Evolutionary conservation across 2,797 vertebrate genomes (phyloP), one percentile per base, ranked within the genome.

Genomic region (Ciconia nigra): DNA sequence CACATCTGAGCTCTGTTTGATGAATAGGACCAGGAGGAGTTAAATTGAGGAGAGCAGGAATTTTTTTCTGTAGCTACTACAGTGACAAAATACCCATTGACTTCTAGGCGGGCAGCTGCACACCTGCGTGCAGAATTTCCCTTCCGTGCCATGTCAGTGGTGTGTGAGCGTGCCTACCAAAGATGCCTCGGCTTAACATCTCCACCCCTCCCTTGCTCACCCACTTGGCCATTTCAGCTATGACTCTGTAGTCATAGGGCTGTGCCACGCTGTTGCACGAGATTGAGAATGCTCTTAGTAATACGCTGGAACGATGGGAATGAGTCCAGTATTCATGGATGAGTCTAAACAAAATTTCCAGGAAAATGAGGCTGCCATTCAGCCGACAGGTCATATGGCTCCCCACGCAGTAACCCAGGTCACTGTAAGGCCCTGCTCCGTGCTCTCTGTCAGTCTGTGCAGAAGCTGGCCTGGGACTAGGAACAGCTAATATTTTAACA

Each of bases 281-380:
- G 83, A 51, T 58, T 54, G 62, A 61, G 89, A 66, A 11, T 29
- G 29, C 61, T 63, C 41, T 89, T 70, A 37, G 74, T 42, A 73
- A 71, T 51, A 41, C 1, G 1, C n/a, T n/a, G 39, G 66, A 74
- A 86, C 0, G 37, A 54, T 15, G 51, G 47, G 89, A 83, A 83
- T 67, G 84, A 84, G 28, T 51, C 39, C 1, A 0, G 33, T 46
- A 14, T 62, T 82, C 15, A 15, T 26, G 66, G 51, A 28, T 54
- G 83, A 87, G 70, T 41, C 72, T 71, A 26, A 86, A 71, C 44
- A 71, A 88, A 81, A 86, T 35, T 81, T 91, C 37, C 79, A 88
- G 72, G 87, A 80, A 90, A 94, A 91, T 11, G 17, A 54, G 24
- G 51, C 49, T 41, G 2, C 19, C 31, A 2, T 63, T 83, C 73